These are phyloP conservation scores for Sebastes vulpes DNA, from an alignment of 2,797 vertebrate species.

Conservation along the genomic window DNA sequence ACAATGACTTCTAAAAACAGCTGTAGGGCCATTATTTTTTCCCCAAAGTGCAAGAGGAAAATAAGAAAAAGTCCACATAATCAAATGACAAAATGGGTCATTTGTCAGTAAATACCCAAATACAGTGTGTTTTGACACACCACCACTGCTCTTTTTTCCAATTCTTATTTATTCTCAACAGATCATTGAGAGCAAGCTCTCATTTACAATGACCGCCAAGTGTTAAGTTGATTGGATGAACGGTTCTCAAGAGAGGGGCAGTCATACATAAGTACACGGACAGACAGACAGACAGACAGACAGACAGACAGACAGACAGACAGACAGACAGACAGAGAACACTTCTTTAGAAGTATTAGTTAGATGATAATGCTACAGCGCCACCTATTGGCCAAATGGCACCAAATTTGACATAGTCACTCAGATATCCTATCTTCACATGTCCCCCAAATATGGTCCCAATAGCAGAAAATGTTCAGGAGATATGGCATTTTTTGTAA, in stretches of 20 bases:
- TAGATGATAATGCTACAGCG: no score
- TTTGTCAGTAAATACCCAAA: background rate
- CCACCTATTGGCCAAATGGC: no score
- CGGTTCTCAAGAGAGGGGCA: background rate
- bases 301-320: no score
- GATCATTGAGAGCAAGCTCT: background rate
- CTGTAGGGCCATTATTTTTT: conserved; percentile 1
- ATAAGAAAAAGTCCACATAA: background rate
- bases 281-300: no score
- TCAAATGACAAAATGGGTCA: background rate
- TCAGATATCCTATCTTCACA: rapidly evolving
- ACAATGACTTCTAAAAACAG: conserved; percentile 38
- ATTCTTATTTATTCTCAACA: background rate
- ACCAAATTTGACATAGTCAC: no score
- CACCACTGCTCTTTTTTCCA: background rate
- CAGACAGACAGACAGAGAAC: no score
- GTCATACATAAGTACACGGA: no score
- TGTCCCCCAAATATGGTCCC: no score
- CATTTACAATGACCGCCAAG: background rate
- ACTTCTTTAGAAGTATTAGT: no score
- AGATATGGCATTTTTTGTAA: no score
- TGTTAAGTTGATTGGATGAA: no score
- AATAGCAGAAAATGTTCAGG: no score
- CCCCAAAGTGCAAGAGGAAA: background rate
- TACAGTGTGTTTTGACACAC: background rate